Base-by-base conservation (phyloP, 2,888 invertebrate genomes). In the Caenorhabditis sinica region DNA sequence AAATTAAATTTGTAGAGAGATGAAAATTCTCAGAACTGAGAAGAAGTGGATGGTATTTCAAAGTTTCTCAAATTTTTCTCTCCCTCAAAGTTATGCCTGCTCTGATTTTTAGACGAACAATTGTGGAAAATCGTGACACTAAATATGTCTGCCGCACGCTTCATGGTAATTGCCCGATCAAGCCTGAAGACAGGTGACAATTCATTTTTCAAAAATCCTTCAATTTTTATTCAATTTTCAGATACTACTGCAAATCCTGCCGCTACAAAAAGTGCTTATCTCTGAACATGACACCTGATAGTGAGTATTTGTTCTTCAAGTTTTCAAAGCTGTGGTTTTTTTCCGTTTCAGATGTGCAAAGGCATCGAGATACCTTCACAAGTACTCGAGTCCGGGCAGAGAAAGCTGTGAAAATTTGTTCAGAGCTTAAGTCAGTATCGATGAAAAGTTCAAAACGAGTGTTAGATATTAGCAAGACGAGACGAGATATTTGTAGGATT, bases 251-350 rank as follows among this genome's bases (percentile, higher is more conserved):
- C 60, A 63, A 81, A 43, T 66, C 77, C 11, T 87, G 87, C 30
- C 66, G 87, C n/a, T 87, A 63, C 63, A 81, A 85, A 1, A 87
- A 85, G 49, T 87, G 87, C 40, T 51, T 84, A 15, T 11, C 17
- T 8, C 74, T 85, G 0, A 83, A 83, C n/a, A 87, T 87, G 87
- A 87, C 83, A 6, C 23, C 80, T 8, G 85, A 87, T 17, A 82
- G 86, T 40, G 25, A 56, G 23, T 11, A 11, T n/a, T n/a, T n/a
- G n/a, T 86, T 20, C 25, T 3, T 56, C 25, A 23, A 30, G 49
- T 25, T 17, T 49, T 49, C 28, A 17, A 23, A 15, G 2, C 20
- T 17, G 15, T 1, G 4, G 23, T 5, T 17, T 4, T 25, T 63
- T 28, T 45, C 17, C 15, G 45, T 17, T 45, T 45, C 69, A 83